A percentile compares a stretch with the other conserved stretches of the same genome.
phyloP scores from a whole-genome alignment of 2,888 invertebrate species.

The Therioaphis trifolii region DNA sequence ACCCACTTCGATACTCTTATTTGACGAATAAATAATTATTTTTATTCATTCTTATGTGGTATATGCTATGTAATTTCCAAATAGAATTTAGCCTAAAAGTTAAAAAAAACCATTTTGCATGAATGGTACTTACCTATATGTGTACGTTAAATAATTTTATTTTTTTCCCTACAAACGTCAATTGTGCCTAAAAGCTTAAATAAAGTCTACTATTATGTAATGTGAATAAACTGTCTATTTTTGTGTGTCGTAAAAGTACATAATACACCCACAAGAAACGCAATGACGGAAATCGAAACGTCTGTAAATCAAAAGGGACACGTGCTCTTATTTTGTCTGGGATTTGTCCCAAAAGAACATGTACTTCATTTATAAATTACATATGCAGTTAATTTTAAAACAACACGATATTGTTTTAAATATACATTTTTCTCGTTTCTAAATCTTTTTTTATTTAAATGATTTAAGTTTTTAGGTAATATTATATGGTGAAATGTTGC shows the following conservation, averaged over 20 bases:
- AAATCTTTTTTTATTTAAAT: background rate
- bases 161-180: background rate
- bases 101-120: no score
- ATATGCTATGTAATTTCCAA: background rate
- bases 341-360: conserved; percentile 53
- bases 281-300: conserved; percentile 62
- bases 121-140: no score
- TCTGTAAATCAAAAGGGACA: conserved; percentile 61
- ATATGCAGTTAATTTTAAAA: conserved; percentile 20
- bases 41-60: background rate
- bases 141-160: background rate
- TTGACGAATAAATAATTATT: background rate
- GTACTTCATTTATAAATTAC: conserved; percentile 31
- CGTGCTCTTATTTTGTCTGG: conserved; percentile 57
- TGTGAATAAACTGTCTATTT: conserved; percentile 46
- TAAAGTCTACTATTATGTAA: conserved; percentile 40
- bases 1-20: no score
- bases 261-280: conserved; percentile 42
- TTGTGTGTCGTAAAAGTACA: conserved; percentile 58
- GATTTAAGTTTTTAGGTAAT: no score
- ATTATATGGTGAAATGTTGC: no score
- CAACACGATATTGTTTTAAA: conserved; percentile 15
- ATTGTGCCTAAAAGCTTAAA: conserved; percentile 1
- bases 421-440: background rate
- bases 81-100: no score